Evolutionary conservation across 2,888 invertebrate species (phyloP).

Genomic region (Hipparchia sbordonii): DNA sequence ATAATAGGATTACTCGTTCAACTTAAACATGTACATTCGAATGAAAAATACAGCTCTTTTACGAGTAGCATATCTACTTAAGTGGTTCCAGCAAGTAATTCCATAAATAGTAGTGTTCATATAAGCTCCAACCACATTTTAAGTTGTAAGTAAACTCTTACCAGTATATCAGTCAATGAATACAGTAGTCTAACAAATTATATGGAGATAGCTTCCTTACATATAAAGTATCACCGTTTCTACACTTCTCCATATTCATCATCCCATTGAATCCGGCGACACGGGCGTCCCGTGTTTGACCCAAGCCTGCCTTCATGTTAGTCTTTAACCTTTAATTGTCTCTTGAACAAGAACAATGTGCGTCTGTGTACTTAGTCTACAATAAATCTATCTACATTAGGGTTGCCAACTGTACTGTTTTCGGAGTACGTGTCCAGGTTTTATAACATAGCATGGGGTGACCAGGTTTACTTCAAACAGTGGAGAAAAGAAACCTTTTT

Average conservation of each 20-base stretch:
- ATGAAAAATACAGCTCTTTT: no score
- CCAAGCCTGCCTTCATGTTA: slow-evolving; percentile 35
- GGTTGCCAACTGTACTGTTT: slow-evolving; percentile 2
- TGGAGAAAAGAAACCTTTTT: no score
- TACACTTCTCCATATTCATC: slow-evolving; percentile 26
- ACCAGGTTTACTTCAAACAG: not conserved
- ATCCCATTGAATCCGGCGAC: slow-evolving; percentile 24
- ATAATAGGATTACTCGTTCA: no score
- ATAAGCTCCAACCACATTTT: not conserved
- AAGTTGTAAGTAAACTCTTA: slow-evolving; percentile 5
- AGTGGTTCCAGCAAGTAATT: not conserved
- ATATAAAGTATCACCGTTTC: slow-evolving; percentile 24
- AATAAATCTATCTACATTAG: slow-evolving; percentile 39
- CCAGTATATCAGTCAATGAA: slow-evolving; percentile 21
- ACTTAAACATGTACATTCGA: no score
- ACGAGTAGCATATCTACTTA: not conserved
- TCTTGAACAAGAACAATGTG: slow-evolving; percentile 41
- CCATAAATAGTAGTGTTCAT: slow-evolving; percentile 9
- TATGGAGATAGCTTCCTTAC: slow-evolving; percentile 20
- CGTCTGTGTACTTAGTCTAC: slow-evolving; percentile 39
- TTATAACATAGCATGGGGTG: not conserved
- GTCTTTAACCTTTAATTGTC: slow-evolving; percentile 41
- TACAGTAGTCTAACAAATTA: slow-evolving; percentile 18
- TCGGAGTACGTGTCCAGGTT: not conserved
- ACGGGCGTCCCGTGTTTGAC: slow-evolving; percentile 27